Conservation (phyloP, 2,797 vertebrate genomes). For the Parambassis ranga region DNA sequence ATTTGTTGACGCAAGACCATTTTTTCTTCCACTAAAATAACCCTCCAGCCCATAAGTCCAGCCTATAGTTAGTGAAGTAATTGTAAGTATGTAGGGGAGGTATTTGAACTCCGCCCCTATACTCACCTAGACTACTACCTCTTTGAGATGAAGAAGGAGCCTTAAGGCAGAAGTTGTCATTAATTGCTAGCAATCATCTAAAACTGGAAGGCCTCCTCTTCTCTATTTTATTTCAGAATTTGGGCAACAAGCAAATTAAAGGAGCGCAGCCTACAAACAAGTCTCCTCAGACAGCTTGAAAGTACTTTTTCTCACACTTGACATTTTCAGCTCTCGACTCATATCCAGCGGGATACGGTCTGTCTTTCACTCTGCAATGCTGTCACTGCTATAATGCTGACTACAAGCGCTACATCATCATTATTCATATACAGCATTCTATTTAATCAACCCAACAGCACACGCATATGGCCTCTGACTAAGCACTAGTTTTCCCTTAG, state of each 20-base stretch:
- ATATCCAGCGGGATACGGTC: constrained; percentile 4
- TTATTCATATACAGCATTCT: neutral
- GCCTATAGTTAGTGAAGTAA: no score
- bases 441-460: neutral
- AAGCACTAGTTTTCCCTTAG: neutral
- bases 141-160: no score
- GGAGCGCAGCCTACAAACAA: neutral
- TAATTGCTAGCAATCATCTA: neutral
- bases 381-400: neutral
- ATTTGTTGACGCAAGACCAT: no score
- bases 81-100: no score
- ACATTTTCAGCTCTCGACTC: neutral
- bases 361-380: neutral
- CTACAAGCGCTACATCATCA: neutral
- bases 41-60: no score
- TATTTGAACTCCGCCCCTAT: no score
- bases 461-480: neutral
- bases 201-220: neutral
- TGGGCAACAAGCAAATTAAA: neutral
- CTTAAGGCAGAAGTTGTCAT: no score
- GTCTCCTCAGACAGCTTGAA: neutral
- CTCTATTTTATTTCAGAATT: neutral
- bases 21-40: no score
- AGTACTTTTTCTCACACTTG: neutral
- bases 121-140: no score